Evolutionary conservation across 2,797 vertebrate genomes (phyloP).

Genomic region (Gobionotothen gibberifrons): DNA sequence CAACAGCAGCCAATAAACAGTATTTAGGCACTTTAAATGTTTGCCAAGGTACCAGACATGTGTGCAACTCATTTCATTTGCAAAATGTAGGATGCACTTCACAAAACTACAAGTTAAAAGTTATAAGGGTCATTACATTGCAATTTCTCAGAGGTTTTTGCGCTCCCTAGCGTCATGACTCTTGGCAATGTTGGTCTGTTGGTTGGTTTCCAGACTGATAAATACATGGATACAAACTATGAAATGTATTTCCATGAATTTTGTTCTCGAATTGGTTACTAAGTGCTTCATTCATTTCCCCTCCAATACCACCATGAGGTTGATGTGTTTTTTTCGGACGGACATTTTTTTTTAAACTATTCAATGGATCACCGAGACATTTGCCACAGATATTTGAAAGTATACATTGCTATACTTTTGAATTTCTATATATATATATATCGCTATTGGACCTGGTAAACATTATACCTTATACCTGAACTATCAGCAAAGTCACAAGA

Average conservation of each 20-base stretch:
- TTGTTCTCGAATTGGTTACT: too few species aligned
- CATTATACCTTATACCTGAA: too few species aligned
- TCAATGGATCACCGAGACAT: not conserved
- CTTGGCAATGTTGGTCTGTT: not conserved
- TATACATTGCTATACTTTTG: not conserved
- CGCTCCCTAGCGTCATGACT: too few species aligned
- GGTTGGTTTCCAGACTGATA: not conserved
- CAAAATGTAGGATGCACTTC: not conserved
- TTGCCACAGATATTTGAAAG: not conserved
- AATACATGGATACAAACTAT: not conserved
- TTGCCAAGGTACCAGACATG: not conserved
- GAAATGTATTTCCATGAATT: too few species aligned
- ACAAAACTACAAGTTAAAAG: not conserved
- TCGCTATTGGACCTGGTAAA: too few species aligned
- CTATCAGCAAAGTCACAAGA: too few species aligned
- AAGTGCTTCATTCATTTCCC: too few species aligned
- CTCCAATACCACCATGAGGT: not conserved
- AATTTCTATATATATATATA: too few species aligned
- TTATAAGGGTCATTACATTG: not conserved
- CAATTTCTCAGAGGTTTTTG: not conserved
- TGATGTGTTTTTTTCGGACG: not conserved
- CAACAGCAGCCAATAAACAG: not conserved
- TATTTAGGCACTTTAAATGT: not conserved
- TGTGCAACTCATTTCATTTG: too few species aligned
- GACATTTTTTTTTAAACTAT: not conserved